Base-by-base conservation (phyloP, 2,797 vertebrate genomes). In the Nannoperca australis region DNA sequence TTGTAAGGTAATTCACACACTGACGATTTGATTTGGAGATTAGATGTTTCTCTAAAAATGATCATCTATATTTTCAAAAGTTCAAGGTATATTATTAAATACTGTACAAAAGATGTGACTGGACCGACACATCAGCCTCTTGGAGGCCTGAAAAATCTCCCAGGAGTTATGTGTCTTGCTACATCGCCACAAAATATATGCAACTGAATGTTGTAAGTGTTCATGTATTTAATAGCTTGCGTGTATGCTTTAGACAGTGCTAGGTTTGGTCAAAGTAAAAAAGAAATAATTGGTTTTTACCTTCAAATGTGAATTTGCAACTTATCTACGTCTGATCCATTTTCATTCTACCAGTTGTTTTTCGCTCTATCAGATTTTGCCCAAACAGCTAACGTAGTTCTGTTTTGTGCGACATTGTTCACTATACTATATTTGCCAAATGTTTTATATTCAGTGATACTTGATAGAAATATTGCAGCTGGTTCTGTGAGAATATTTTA, bases 401-500 rank as follows among this genome's bases (percentile, higher is more conserved):
- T 63, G 10, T 73, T 67, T 60, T 78, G 5, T 70, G 34, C 61
- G 40, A 34, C 13, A 3, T 76, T 67, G 58, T 80, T 10, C 44
- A 65, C 18, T 68, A n/a, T 55, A 56, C 81, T 53, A 45, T 83
- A 65, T 68, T 85, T 60, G 14, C 78, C 74, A 80, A 77, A 81
- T 73, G 54, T 88, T 78, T 80, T 70, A 60, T 88, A 77, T 67
- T 58, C 40, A 69, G 59, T 62, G 54, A 83, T 53, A 61, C 71
- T 79, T 76, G 49, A 75, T 69, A 65, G 42, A 74, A 79, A 81
- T 77, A 67, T 70, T 87, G 61, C 92, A 94, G 92, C 92, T 94
- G 93, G 93, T 90, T 94, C 91, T 93, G 93, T 94, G 80, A 88
- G 62, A 69, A 78, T 88, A 84, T 91, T 81, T 78, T 66, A 45